Evolutionary conservation across 2,888 invertebrate species (phyloP).

Genomic region (Cosmia pyralina): DNA sequence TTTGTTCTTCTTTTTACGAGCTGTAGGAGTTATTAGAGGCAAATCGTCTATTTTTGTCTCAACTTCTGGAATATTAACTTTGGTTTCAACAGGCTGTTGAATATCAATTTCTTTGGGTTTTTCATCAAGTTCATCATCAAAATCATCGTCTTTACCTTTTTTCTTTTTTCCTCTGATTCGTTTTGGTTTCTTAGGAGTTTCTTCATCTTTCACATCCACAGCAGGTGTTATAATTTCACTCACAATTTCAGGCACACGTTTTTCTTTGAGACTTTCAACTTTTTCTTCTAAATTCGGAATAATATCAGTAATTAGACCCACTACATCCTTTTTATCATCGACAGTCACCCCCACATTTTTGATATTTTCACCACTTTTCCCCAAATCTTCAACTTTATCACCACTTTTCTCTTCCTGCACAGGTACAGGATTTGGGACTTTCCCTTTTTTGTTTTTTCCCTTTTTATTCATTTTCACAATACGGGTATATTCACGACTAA

Average conservation of each 20-base stretch:
- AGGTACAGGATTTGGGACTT: constrained; percentile 72
- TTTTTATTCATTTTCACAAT: constrained; percentile 82
- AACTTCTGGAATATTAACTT: constrained; percentile 29
- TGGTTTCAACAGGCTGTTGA: constrained; percentile 15
- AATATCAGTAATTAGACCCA: constrained; percentile 60
- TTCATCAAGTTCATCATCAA: constrained; percentile 61
- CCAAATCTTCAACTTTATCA: constrained; percentile 39
- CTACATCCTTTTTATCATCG: constrained; percentile 37
- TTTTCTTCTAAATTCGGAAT: constrained; percentile 58
- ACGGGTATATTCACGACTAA: constrained; percentile 60
- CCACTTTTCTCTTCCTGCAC: constrained; percentile 57
- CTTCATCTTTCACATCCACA: constrained; percentile 67
- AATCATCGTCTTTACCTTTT: constrained; percentile 69
- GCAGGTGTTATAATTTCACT: constrained; percentile 65
- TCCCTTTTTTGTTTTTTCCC: constrained; percentile 81
- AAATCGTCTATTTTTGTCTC: constrained; percentile 39
- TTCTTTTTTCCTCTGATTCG: constrained; percentile 86
- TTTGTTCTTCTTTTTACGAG: constrained; percentile 85
- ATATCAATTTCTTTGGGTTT: constrained; percentile 26
- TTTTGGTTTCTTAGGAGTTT: constrained; percentile 85
- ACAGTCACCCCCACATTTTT: constrained; percentile 29
- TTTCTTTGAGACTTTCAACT: constrained; percentile 58
- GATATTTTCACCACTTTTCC: constrained; percentile 39
- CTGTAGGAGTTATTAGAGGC: constrained; percentile 68
- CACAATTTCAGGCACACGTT: constrained; percentile 62